Conservation (phyloP, 2,113 vertebrate genomes). For the Paralichthys olivaceus region DNA sequence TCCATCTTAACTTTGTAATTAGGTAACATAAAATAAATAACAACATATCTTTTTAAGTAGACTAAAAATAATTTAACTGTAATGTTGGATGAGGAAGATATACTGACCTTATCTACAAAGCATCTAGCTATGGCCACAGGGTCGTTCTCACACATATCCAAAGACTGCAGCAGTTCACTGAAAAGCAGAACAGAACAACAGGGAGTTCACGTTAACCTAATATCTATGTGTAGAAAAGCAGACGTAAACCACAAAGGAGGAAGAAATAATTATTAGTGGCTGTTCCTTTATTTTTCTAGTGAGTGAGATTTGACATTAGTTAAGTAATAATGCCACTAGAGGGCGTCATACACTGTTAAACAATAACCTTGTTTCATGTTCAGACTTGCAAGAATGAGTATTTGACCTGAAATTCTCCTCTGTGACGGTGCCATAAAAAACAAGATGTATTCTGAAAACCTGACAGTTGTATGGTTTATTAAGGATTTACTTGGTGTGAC, state of each 20-base stretch:
- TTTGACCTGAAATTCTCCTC: constrained; percentile 3
- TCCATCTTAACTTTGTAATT: too few species aligned
- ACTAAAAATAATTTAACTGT: too few species aligned
- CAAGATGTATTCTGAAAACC: constrained; percentile 14
- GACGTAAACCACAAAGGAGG: background rate
- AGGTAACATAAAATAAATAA: too few species aligned
- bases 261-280: background rate
- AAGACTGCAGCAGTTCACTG: constrained; percentile 91
- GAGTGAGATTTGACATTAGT: background rate
- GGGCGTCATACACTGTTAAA: constrained; percentile 45
- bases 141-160: constrained; percentile 92
- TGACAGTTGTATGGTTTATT: background rate
- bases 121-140: constrained; percentile 93
- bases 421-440: background rate
- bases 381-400: background rate
- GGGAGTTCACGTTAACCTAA: background rate
- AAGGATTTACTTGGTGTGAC: background rate
- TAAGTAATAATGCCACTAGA: constrained; percentile 43
- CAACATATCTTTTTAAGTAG: background rate
- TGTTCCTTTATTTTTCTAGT: background rate
- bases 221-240: background rate
- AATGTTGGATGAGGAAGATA: background rate
- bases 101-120: constrained; percentile 93
- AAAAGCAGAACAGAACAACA: constrained; percentile 15
- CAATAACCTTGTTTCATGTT: background rate